Percentiles rank a stretch among this genome's conserved stretches.
Evolutionary conservation across 2,797 vertebrate genomes (phyloP).

Genomic region (Enteromius mattozi): DNA sequence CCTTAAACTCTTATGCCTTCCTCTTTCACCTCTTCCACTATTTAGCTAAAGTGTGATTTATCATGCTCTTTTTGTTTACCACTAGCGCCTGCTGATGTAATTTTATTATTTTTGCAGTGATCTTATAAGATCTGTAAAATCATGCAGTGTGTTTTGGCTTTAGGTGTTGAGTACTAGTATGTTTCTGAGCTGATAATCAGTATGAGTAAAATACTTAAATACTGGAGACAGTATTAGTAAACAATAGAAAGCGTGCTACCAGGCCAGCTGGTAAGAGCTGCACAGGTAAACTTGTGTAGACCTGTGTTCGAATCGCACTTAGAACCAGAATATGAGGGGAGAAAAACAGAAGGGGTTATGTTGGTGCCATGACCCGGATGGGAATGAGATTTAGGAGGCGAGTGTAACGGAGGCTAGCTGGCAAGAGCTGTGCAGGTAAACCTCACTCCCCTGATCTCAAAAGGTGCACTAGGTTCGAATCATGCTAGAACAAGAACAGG

Average conservation of each 20-base stretch:
- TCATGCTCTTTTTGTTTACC: too few species aligned
- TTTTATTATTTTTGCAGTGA: too few species aligned
- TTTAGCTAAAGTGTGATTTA: too few species aligned
- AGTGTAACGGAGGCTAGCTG: background rate
- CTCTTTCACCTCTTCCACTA: too few species aligned
- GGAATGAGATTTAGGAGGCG: background rate
- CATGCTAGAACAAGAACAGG: background rate
- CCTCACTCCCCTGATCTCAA: background rate
- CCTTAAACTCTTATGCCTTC: too few species aligned
- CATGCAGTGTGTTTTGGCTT: too few species aligned
- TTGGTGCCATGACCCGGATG: background rate
- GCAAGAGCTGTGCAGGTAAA: background rate
- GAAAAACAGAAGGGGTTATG: background rate
- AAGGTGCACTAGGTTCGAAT: background rate
- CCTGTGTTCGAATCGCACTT: background rate
- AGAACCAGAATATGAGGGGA: background rate
- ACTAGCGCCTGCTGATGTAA: too few species aligned
- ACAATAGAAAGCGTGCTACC: background rate
- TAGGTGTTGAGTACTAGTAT: background rate
- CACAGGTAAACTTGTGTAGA: background rate
- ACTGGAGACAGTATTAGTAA: background rate
- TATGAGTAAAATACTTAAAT: background rate
- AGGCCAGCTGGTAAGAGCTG: background rate
- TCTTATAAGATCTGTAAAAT: too few species aligned
- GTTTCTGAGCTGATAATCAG: background rate